Evolutionary conservation across 2,888 invertebrate genomes (phyloP).

Genomic region (Platynereis dumerilii): DNA sequence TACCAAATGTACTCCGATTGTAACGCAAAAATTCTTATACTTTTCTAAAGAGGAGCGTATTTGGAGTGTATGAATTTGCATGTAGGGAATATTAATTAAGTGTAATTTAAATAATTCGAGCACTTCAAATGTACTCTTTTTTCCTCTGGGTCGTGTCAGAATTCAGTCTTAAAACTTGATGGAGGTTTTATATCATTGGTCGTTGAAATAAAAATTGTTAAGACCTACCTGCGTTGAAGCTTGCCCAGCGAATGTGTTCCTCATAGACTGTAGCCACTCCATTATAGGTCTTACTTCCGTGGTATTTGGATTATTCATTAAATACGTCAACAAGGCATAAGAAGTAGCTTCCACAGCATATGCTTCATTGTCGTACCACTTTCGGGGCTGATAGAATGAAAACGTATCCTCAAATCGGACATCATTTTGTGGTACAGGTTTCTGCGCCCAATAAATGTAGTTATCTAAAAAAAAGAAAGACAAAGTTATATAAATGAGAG

Average conservation of each 20-base stretch:
- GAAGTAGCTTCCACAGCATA: slow-evolving; percentile 93
- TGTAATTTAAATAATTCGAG: too few species aligned
- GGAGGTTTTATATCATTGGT: too few species aligned
- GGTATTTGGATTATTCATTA: slow-evolving; percentile 36
- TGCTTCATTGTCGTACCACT: slow-evolving; percentile 80
- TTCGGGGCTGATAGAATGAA: slow-evolving; percentile 84
- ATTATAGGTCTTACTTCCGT: slow-evolving; percentile 47
- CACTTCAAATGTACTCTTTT: too few species aligned
- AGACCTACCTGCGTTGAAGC: slow-evolving; percentile 58
- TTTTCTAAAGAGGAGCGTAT: too few species aligned
- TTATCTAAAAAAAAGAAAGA: slow-evolving; percentile 8
- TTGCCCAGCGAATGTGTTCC: slow-evolving; percentile 58
- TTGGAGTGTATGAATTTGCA: too few species aligned
- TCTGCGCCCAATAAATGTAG: slow-evolving; percentile 54
- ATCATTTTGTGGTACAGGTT: slow-evolving; percentile 49
- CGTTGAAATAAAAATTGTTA: too few species aligned
- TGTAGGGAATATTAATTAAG: too few species aligned
- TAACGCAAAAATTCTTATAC: too few species aligned
- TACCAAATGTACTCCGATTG: too few species aligned
- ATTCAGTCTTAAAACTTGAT: too few species aligned
- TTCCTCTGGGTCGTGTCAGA: too few species aligned
- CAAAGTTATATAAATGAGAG: too few species aligned
- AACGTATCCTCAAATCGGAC: slow-evolving; percentile 51
- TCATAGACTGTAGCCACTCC: slow-evolving; percentile 60
- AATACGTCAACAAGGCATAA: slow-evolving; percentile 85